Percentiles rank a stretch among this genome's conserved stretches.
Evolutionary conservation across 2,888 invertebrate genomes (phyloP).

Genomic region (Ernsta delagoae): DNA sequence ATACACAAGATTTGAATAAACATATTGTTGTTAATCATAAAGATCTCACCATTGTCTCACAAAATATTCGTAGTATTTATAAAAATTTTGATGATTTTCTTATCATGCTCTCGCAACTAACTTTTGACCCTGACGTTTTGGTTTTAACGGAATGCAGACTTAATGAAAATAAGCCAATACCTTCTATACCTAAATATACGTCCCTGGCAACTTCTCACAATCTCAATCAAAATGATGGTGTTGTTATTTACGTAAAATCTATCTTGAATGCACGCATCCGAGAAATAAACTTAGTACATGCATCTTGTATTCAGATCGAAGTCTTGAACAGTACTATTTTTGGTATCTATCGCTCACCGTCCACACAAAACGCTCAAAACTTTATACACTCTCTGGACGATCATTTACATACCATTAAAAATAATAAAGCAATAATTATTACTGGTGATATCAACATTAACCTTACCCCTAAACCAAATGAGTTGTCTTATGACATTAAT

Average conservation of each 20-base stretch:
- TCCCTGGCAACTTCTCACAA: neutral
- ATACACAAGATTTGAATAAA: neutral
- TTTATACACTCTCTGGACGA: neutral
- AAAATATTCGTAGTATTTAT: neutral
- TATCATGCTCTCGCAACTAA: neutral
- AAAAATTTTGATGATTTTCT: neutral
- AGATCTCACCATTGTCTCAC: neutral
- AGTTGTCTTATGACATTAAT: neutral
- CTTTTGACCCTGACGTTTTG: neutral
- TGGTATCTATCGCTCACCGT: neutral
- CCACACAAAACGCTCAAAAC: neutral
- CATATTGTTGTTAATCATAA: neutral
- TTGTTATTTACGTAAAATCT: neutral
- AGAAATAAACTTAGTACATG: neutral
- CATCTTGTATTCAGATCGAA: neutral
- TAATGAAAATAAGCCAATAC: neutral
- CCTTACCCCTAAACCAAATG: neutral
- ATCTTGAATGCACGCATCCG: neutral
- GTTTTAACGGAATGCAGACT: neutral
- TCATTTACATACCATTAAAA: neutral
- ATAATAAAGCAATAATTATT: neutral
- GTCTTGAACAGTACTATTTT: neutral
- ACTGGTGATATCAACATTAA: neutral
- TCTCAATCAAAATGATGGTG: neutral
- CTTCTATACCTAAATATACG: neutral